phyloP scores from a whole-genome alignment of 2,888 invertebrate genomes.

The Ichneumon xanthorius region DNA sequence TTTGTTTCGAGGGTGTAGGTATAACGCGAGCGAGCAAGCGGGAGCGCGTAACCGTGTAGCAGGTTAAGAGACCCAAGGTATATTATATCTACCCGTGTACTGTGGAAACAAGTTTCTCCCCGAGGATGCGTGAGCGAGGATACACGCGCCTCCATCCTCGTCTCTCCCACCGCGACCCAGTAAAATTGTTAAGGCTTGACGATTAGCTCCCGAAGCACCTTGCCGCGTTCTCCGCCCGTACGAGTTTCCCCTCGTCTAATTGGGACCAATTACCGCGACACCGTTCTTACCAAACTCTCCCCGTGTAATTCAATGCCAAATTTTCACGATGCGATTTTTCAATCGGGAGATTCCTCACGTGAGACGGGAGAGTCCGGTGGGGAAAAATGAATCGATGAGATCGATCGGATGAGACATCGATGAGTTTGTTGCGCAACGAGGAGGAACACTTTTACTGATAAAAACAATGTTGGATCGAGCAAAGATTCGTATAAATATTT shows the following conservation, averaged over 20 bases:
- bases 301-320: slow-evolving; percentile 7
- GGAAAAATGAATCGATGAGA: not conserved
- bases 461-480: not conserved
- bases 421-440: not conserved
- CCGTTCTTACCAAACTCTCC: not conserved
- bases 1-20: slow-evolving; percentile 66
- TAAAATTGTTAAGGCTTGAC: slow-evolving; percentile 49
- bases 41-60: slow-evolving; percentile 61
- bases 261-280: slow-evolving; percentile 20
- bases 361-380: not conserved
- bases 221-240: slow-evolving; percentile 10
- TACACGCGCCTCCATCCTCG: not conserved
- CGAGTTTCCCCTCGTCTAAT: not conserved
- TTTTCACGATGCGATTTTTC: slow-evolving; percentile 24
- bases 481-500: too few relatives aligned
- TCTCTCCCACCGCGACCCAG: slow-evolving; percentile 25
- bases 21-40: slow-evolving; percentile 46
- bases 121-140: slow-evolving; percentile 33
- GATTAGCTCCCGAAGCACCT: slow-evolving; percentile 47
- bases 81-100: slow-evolving; percentile 4
- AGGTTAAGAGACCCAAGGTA: slow-evolving; percentile 47
- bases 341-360: not conserved
- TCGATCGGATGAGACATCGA: not conserved
- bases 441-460: not conserved
- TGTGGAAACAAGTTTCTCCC: slow-evolving; percentile 50